These are phyloP conservation scores for Hypomecis punctinalis DNA, from an alignment of 2,888 invertebrate genomes.

Conservation along the genomic window DNA sequence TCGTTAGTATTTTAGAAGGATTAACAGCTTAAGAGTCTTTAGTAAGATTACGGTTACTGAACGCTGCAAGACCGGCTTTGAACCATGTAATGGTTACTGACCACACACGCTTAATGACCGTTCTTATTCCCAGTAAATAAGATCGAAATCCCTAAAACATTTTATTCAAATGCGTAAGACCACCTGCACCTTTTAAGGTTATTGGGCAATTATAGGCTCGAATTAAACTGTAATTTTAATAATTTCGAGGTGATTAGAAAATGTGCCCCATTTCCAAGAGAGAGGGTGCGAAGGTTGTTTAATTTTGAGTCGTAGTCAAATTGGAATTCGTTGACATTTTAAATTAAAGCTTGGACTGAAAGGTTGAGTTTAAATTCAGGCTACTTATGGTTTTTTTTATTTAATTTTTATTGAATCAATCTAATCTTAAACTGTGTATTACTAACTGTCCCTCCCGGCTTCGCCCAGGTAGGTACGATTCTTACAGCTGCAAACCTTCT, in stretches of 20 bases:
- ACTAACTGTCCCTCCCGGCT: too few relatives aligned
- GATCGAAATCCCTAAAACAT: slow-evolving; percentile 12
- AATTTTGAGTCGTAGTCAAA: background rate
- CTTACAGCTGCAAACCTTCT: too few relatives aligned
- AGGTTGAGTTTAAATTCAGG: background rate
- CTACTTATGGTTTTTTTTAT: too few relatives aligned
- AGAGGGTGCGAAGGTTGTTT: slow-evolving; percentile 22
- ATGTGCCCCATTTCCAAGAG: slow-evolving; percentile 40
- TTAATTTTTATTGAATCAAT: too few relatives aligned
- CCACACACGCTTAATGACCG: slow-evolving; percentile 19
- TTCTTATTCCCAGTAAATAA: slow-evolving; percentile 8
- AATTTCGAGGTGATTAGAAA: slow-evolving; percentile 43
- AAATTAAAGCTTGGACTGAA: slow-evolving; percentile 6
- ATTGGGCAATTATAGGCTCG: slow-evolving; percentile 50
- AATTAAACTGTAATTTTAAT: slow-evolving; percentile 47
- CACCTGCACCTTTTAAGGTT: slow-evolving; percentile 45
- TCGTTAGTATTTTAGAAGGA: too few relatives aligned
- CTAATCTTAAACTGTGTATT: too few relatives aligned
- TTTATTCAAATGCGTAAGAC: slow-evolving; percentile 18
- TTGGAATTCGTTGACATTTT: slow-evolving; percentile 4
- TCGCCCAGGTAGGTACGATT: too few relatives aligned
- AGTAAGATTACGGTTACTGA: slow-evolving; percentile 35
- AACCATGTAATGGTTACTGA: slow-evolving; percentile 38
- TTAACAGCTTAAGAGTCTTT: background rate
- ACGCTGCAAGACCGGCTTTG: slow-evolving; percentile 37